Evolutionary conservation across 2,113 vertebrate genomes (phyloP).

Genomic region (Accipiter virgatus): DNA sequence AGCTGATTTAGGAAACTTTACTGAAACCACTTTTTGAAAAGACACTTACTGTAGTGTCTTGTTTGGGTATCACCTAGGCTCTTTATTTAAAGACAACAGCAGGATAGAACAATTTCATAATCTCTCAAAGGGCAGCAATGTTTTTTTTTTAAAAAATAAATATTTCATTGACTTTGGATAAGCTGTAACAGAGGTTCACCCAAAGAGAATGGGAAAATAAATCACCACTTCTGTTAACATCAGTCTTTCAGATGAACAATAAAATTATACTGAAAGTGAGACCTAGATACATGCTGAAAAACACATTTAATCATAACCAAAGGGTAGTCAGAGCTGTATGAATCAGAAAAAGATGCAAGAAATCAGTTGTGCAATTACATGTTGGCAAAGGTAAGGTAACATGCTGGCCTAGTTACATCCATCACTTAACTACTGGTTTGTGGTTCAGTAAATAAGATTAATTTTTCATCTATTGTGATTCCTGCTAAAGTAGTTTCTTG

Average conservation of each 20-base stretch:
- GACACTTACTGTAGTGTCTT: background rate
- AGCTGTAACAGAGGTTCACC: background rate
- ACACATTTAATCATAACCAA: background rate
- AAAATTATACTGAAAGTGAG: background rate
- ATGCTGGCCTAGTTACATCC: constrained; percentile 7
- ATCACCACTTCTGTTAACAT: background rate
- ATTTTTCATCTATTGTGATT: constrained; percentile 12
- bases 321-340: background rate
- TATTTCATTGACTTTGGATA: background rate
- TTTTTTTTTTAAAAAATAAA: background rate
- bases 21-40: constrained; percentile 6
- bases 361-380: background rate
- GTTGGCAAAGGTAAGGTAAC: background rate
- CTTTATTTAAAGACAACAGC: background rate
- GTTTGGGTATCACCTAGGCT: background rate
- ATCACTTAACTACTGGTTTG: background rate
- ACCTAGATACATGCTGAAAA: background rate
- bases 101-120: background rate
- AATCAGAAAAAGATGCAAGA: background rate
- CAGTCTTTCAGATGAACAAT: background rate
- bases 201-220: background rate
- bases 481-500: background rate
- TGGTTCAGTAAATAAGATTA: background rate
- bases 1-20: constrained; percentile 33
- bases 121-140: background rate